Conservation (phyloP, 2,797 vertebrate genomes). For the Anomalospiza imberbis region DNA sequence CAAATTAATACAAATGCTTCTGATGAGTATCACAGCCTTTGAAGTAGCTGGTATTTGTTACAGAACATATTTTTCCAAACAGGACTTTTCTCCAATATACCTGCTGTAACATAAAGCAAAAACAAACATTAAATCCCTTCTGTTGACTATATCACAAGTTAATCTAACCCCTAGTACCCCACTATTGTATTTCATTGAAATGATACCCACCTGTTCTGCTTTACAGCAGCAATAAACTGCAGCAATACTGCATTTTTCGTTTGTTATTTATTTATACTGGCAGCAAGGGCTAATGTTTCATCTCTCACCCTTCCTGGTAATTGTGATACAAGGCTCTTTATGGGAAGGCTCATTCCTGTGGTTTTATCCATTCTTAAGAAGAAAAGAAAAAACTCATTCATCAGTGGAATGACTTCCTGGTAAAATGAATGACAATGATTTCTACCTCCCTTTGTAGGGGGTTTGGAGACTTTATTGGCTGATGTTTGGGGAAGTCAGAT, state of each 20-base stretch:
- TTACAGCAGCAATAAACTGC: neutral
- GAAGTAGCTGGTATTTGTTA: neutral
- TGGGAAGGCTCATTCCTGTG: conserved; percentile 48
- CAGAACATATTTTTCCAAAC: neutral
- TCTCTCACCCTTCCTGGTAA: conserved; percentile 41
- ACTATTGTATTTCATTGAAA: neutral
- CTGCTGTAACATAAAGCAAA: neutral
- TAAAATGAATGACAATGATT: neutral
- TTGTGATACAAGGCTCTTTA: conserved; percentile 22
- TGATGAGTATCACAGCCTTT: neutral
- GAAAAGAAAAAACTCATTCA: conserved; percentile 37
- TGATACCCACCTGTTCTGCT: neutral
- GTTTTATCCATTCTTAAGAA: conserved; percentile 46
- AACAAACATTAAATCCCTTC: neutral
- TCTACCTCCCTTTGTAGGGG: neutral
- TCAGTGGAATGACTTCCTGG: conserved; percentile 41
- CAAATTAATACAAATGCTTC: neutral
- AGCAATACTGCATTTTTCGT: neutral
- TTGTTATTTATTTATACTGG: conserved; percentile 27
- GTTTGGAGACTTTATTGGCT: neutral
- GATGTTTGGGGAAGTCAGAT: neutral
- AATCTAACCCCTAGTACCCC: neutral
- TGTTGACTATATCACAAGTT: neutral
- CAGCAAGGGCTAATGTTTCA: conserved; percentile 29
- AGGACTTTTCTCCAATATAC: neutral